Base-by-base conservation (phyloP, 2,113 vertebrate genomes). In the Mugil cephalus region DNA sequence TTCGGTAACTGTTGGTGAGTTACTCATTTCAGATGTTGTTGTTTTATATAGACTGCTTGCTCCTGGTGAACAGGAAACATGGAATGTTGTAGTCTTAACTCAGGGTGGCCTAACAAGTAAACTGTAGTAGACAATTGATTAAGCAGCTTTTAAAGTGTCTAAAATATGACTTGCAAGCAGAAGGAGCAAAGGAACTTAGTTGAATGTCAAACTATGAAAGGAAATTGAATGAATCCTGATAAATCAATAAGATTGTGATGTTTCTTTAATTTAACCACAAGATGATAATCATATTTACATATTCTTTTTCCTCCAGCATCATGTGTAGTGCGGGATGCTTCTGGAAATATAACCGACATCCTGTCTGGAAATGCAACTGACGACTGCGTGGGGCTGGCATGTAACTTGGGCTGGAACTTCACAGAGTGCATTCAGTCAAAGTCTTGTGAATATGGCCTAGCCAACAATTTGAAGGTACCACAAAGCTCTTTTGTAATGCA, bases 381-480 rank as follows among this genome's bases (percentile, higher is more conserved):
- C 0, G 79, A 42, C 0, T 95, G 93, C 35, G 69, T 89, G 5
- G 90, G 90, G 15, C 54, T 90, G 47, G 88, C 64, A n/a, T 94
- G 93, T 55, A n/a, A 35, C 0, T 59, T 90, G 8, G 93, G 93
- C 67, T 95, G 93, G 93, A 91, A 94, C 84, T 95, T 95, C 67
- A 91, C 91, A 1, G 40, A 74, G 6, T 95, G 93, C 39, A 19
- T 30, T 12, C 17, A 85, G 40, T 74, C 71, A 4, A 48, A 67
- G 7, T 54, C 81, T 18, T 96, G 94, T 35, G 0, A 15, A 4
- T 93, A 56, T 38, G 94, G 93, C 0, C 78, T 95, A 14, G 77
- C 87, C 65, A 93, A 93, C 47, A 87, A 62, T 43, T 69, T 61
- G 10, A 84, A 94, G 91, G 92, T 95, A 75, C 13, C 1, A 1